A percentile compares a stretch with the other conserved stretches of the same genome.
These are phyloP conservation scores for Misgurnus mizolepis DNA, from an alignment of 2,113 vertebrate species.

Conservation along the genomic window DNA sequence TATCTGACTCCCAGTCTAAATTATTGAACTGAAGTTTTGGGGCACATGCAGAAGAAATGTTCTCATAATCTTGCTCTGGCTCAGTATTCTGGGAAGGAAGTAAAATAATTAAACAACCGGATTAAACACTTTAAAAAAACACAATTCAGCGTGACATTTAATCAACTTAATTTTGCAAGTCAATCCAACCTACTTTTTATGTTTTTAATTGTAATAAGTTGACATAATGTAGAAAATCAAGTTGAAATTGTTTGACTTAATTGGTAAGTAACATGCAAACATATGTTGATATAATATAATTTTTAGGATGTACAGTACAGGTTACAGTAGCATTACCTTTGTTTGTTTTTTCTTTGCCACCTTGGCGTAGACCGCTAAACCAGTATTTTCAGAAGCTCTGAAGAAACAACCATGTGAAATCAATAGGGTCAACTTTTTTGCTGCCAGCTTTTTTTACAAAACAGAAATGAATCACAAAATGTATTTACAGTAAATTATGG, in stretches of 20 bases:
- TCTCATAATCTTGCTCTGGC: conserved; percentile 63
- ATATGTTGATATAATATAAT: too few species aligned
- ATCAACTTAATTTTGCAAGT: too few species aligned
- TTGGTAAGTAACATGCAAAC: too few species aligned
- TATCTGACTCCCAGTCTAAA: conserved; percentile 54
- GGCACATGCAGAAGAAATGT: conserved; percentile 21
- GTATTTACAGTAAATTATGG: too few species aligned
- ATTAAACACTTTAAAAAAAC: not conserved
- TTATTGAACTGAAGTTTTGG: not conserved
- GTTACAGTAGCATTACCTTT: conserved; percentile 17
- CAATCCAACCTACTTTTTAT: too few species aligned
- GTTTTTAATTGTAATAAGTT: too few species aligned
- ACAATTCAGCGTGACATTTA: too few species aligned
- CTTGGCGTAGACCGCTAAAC: not conserved
- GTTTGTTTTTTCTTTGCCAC: conserved; percentile 25
- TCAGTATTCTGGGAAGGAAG: conserved; percentile 37
- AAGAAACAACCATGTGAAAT: conserved; percentile 6
- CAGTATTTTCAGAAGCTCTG: not conserved
- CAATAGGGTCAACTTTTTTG: not conserved
- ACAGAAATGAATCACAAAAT: too few species aligned
- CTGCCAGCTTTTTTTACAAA: too few species aligned
- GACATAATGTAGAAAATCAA: too few species aligned
- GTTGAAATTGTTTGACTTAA: too few species aligned
- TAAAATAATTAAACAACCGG: not conserved
- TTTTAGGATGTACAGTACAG: too few species aligned